A percentile compares a stretch with the other conserved stretches of the same genome.
phyloP scores from a whole-genome alignment of 2,888 invertebrate genomes.

The Ypsolopha scabrella region DNA sequence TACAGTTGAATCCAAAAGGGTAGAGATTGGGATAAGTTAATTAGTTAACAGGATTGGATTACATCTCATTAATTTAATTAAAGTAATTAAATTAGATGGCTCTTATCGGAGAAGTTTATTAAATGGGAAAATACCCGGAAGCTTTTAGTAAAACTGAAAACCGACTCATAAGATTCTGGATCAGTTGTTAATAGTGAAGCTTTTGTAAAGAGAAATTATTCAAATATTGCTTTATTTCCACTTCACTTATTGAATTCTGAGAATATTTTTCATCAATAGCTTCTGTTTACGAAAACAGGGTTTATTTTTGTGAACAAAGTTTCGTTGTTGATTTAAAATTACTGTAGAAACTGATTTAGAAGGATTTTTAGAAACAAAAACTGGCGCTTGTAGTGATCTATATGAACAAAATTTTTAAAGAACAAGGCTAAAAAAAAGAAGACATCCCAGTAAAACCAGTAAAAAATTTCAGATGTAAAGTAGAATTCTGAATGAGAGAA shows the following conservation, averaged over 20 bases:
- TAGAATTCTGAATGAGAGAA: no score
- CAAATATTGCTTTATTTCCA: no score
- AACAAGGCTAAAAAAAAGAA: no score
- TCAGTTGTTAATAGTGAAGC: background rate
- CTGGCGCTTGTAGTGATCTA: no score
- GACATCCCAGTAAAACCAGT: no score
- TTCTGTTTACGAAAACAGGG: background rate
- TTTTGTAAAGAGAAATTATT: no score
- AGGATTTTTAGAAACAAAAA: no score
- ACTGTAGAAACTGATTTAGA: background rate
- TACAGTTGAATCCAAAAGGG: constrained; percentile 7
- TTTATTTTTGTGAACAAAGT: background rate
- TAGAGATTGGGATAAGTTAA: constrained; percentile 20
- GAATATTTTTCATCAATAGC: no score
- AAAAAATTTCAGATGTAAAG: no score
- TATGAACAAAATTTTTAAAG: no score
- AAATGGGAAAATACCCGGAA: constrained; percentile 27
- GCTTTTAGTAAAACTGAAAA: background rate
- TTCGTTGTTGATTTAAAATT: background rate
- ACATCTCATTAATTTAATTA: constrained; percentile 53
- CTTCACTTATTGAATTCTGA: no score
- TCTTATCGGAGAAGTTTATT: constrained; percentile 30
- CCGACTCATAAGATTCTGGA: background rate
- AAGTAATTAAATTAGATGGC: constrained; percentile 54
- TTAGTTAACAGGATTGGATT: constrained; percentile 44